Base-by-base conservation (phyloP, 30 jellyfish, hydroid and myxozoan species). In the Aurelia aurita region DNA sequence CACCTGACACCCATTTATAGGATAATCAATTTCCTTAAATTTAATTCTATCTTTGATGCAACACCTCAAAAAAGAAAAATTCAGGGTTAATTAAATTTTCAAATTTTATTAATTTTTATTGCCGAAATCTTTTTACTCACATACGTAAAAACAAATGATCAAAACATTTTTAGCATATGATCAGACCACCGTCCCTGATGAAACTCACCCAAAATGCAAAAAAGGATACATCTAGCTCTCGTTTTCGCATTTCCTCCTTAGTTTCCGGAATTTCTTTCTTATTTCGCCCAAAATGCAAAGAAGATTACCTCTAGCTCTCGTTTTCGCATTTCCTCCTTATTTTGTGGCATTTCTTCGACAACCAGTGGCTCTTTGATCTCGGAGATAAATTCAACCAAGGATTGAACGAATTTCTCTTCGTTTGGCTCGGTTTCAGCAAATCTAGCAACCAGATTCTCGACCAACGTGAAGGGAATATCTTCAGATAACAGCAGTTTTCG, bases 281-380 rank as follows among this genome's bases (percentile, higher is more conserved):
- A n/a, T n/a, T n/a, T n/a, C n/a, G n/a, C n/a, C n/a, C n/a, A n/a
- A n/a, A 31, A 31, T 2, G 5, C 3, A 31, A 31, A 31, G 2
- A 5, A 4, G 51, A 8, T 10, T 45, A 86, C 96, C 80, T 86
- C 89, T 0, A 75, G 53, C 47, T 86, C 87, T 39, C n/a, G 57
- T 44, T 75, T 74, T 67, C 89, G 28, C 53, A 26, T 26, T 43
- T 67, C 91, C 29, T 77, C 96, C 16, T 82, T 60, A 53, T 47
- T 85, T 49, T 26, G 72, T 6, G 75, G 69, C 3, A 75, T 34
- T 31, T 86, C 96, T 74, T 80, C 90, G 3, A 58, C 94, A 31
- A 88, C 93, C 89, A 94, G 77, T 27, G 99, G 99, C 60, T 89
- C 93, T 77, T 80, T 88, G 32, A 94, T 81, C 64, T 94, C 99